Evolutionary conservation across 1,140 invertebrate genomes (phyloP).

Genomic region (Calliopsis andreniformis): DNA sequence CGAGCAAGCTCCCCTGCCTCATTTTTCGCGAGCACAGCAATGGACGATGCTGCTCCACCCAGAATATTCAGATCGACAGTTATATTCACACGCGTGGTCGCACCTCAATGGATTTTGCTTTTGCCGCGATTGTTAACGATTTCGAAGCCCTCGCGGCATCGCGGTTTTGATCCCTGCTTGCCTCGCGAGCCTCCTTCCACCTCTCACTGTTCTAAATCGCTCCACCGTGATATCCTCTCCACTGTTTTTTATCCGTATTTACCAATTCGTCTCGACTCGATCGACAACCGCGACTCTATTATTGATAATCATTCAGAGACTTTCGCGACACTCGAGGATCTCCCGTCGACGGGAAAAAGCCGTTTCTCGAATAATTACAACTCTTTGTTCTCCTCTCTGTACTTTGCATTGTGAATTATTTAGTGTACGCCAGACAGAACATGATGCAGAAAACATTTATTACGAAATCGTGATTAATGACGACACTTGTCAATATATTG

Average conservation of each 20-base stretch:
- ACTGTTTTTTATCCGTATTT: constrained; percentile 63
- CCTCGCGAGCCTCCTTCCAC: constrained; percentile 16
- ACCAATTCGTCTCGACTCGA: constrained; percentile 56
- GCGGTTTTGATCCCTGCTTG: constrained; percentile 44
- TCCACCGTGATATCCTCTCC: constrained; percentile 58
- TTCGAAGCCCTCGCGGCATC: constrained; percentile 59
- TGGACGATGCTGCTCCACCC: constrained; percentile 42
- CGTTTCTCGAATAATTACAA: constrained; percentile 15
- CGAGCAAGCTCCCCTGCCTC: constrained; percentile 12
- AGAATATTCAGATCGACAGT: constrained; percentile 66
- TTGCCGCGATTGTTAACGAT: constrained; percentile 72
- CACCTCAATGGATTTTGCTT: constrained; percentile 68
- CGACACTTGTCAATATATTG: no score
- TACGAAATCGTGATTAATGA: no score
- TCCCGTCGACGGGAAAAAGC: not conserved
- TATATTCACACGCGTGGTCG: constrained; percentile 75
- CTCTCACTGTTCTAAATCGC: constrained; percentile 70
- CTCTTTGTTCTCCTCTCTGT: not conserved
- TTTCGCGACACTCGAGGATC: not conserved
- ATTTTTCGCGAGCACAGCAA: constrained; percentile 22
- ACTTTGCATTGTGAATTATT: not conserved
- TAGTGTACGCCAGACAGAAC: no score
- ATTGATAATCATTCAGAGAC: constrained; percentile 45
- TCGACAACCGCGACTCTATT: constrained; percentile 32
- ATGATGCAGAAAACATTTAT: no score